phyloP scores from a whole-genome alignment of 2,113 vertebrate species.

The Apistogramma diplotaenia region DNA sequence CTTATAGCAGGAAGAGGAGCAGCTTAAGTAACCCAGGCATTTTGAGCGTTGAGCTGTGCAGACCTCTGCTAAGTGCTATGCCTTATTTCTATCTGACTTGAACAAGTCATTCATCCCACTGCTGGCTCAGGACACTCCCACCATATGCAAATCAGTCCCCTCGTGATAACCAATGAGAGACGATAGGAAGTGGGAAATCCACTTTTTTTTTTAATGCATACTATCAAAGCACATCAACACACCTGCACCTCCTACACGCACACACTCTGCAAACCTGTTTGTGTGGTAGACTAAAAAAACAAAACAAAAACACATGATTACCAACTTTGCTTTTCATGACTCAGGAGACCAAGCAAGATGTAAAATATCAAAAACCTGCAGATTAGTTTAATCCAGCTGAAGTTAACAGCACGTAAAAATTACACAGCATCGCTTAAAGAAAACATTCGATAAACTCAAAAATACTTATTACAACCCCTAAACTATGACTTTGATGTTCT shows the following conservation, averaged over 20 bases:
- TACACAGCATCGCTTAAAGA: not conserved
- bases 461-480: not conserved
- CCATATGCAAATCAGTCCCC: conserved; percentile 70
- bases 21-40: conserved; percentile 59
- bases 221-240: not conserved
- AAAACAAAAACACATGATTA: conserved; percentile 38
- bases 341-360: conserved; percentile 19
- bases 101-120: conserved; percentile 73
- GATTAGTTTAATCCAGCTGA: conserved; percentile 58
- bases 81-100: conserved; percentile 68
- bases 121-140: conserved; percentile 70
- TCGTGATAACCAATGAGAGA: conserved; percentile 60
- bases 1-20: conserved; percentile 49
- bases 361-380: conserved; percentile 39
- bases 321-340: conserved; percentile 22
- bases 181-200: conserved; percentile 19
- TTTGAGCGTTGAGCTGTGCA: conserved; percentile 55
- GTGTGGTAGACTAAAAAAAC: conserved; percentile 12
- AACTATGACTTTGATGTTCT: not conserved
- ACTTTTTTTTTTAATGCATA: conserved; percentile 20
- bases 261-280: conserved; percentile 29
- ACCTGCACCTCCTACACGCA: conserved; percentile 28
- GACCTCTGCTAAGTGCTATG: conserved; percentile 66
- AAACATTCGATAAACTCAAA: not conserved
- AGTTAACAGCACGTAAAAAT: conserved; percentile 12